Conservation (phyloP, 2,888 invertebrate genomes). For the Chelonus formosanus region DNA sequence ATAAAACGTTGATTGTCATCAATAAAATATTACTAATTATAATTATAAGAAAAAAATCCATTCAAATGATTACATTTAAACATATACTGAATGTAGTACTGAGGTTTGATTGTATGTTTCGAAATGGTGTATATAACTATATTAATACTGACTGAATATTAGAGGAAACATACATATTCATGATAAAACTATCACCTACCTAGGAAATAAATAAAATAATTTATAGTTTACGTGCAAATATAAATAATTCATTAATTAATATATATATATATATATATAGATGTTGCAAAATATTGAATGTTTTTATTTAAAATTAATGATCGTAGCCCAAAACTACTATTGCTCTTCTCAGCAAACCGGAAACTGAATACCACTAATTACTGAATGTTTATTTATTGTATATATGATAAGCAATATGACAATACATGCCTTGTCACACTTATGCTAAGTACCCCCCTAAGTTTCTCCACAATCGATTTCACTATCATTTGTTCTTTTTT, state of each 20-base stretch:
- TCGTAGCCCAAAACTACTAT: constrained; percentile 6
- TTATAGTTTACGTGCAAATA: constrained; percentile 16
- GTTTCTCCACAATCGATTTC: constrained; percentile 48
- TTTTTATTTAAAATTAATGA: background rate
- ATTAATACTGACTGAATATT: constrained; percentile 32
- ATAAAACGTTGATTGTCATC: background rate
- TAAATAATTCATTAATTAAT: constrained; percentile 48
- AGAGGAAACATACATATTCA: constrained; percentile 65
- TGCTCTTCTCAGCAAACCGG: constrained; percentile 8
- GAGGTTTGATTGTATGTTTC: constrained; percentile 46
- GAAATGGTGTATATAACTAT: constrained; percentile 39
- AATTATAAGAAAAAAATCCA: background rate
- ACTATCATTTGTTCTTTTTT: constrained; percentile 34
- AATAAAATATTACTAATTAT: background rate
- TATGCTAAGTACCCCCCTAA: constrained; percentile 59
- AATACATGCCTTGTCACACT: constrained; percentile 63
- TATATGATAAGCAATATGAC: background rate
- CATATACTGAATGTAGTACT: constrained; percentile 54
- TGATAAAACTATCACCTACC: constrained; percentile 9
- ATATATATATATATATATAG: constrained; percentile 51
- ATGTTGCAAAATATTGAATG: background rate
- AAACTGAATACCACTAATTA: background rate
- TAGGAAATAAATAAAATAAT: background rate
- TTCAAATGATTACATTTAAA: background rate
- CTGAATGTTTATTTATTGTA: background rate